These are phyloP conservation scores for Leucoraja erinaceus DNA, from an alignment of 2,113 vertebrate species.

Conservation along the genomic window DNA sequence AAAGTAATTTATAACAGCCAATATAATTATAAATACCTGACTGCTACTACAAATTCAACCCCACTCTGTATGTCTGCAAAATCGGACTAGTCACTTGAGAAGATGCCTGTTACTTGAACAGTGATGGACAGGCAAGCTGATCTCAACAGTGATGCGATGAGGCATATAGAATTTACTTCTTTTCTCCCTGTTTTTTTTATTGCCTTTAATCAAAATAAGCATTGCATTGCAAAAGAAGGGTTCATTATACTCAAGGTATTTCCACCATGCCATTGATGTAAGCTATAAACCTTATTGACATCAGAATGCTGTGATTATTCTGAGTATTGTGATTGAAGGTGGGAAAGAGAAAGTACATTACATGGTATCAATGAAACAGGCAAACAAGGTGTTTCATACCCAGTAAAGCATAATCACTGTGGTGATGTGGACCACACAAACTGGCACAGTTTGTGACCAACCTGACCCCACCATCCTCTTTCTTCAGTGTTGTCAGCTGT, in stretches of 20 bases:
- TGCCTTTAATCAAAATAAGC: neutral
- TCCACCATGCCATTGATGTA: neutral
- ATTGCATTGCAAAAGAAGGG: neutral
- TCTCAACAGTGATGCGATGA: neutral
- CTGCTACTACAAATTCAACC: slow-evolving; percentile 4
- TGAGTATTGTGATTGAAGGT: neutral
- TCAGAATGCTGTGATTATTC: neutral
- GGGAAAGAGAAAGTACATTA: neutral
- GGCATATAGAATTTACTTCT: neutral
- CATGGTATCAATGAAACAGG: neutral
- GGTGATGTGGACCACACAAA: neutral
- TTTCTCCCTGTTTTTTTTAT: neutral
- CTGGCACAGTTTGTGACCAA: neutral
- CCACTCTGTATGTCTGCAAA: neutral
- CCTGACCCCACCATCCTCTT: neutral
- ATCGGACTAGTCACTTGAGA: neutral
- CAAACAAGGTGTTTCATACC: neutral
- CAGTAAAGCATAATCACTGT: neutral
- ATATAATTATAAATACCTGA: neutral
- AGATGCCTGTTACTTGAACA: neutral
- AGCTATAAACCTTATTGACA: neutral
- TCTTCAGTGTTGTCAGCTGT: neutral
- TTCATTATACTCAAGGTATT: neutral
- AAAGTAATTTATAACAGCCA: slow-evolving; percentile 8
- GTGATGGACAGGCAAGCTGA: neutral